Percentiles rank a stretch among this genome's conserved stretches.
Evolutionary conservation across 1,140 invertebrate genomes (phyloP).

Genomic region (Lucilia sericata): DNA sequence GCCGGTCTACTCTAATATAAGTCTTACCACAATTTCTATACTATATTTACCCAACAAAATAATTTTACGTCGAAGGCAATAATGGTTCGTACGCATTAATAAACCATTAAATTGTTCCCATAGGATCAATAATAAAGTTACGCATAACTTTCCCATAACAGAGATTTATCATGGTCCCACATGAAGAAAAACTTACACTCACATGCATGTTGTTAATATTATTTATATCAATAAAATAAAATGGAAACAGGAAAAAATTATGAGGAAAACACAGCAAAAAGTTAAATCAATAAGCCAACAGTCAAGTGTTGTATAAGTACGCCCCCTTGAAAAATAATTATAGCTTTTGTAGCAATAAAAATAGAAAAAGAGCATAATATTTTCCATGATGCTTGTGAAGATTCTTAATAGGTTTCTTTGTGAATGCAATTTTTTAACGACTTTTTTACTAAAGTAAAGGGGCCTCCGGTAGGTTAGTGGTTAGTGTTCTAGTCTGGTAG

Average conservation of each 20-base stretch:
- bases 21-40: too few species aligned
- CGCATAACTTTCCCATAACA: slow-evolving; percentile 16
- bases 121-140: neutral
- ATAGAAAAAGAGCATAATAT: too few species aligned
- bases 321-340: neutral
- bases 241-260: neutral
- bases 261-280: neutral
- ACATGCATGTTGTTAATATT: neutral
- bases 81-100: neutral
- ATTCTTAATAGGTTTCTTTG: too few species aligned
- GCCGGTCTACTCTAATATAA: too few species aligned
- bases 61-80: neutral
- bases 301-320: neutral
- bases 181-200: neutral
- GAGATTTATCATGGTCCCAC: neutral
- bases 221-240: too few species aligned
- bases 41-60: neutral
- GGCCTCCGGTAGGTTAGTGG: too few species aligned
- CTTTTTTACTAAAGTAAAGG: too few species aligned
- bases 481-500: too few species aligned
- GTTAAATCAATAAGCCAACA: neutral
- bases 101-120: slow-evolving; percentile 17
- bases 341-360: too few species aligned
- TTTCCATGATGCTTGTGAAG: too few species aligned
- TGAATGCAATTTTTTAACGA: too few species aligned